Percentiles rank a stretch among this genome's conserved stretches.
These are phyloP conservation scores for Hydrocynus forskahlii DNA, from an alignment of 2,797 vertebrate species.

Conservation along the genomic window DNA sequence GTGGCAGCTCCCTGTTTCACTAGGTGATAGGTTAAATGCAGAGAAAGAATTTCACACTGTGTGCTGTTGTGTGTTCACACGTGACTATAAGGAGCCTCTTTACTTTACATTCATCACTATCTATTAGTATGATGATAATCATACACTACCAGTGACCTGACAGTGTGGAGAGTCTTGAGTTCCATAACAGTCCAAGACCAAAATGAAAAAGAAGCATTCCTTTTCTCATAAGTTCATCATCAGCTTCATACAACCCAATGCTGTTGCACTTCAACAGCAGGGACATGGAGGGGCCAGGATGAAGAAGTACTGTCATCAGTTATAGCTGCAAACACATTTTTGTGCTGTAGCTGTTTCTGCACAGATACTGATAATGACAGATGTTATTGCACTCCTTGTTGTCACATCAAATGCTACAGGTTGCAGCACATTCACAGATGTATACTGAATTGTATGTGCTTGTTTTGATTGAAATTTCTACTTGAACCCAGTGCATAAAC, in stretches of 20 bases:
- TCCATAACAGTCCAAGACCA: background rate
- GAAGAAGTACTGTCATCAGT: slow-evolving; percentile 20
- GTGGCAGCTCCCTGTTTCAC: too few relatives aligned
- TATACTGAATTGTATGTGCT: background rate
- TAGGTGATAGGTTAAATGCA: too few relatives aligned
- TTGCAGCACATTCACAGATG: background rate
- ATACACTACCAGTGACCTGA: too few relatives aligned
- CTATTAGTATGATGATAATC: background rate
- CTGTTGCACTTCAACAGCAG: background rate
- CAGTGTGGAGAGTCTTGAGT: background rate
- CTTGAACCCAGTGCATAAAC: background rate
- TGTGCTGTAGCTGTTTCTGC: background rate
- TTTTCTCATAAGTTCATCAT: background rate
- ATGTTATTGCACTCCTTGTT: background rate
- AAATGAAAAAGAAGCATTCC: background rate
- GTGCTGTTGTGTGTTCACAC: too few relatives aligned
- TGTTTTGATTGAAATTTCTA: slow-evolving; percentile 10
- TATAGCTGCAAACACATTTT: slow-evolving; percentile 2
- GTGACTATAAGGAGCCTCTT: too few relatives aligned
- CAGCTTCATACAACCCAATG: background rate
- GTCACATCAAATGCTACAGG: slow-evolving; percentile 3
- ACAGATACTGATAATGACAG: background rate
- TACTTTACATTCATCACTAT: too few relatives aligned
- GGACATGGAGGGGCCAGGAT: background rate
- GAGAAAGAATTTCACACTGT: too few relatives aligned